Evolutionary conservation across 2,797 vertebrate species (phyloP), one percentile per base, ranked within the genome.

Genomic region (Champsocephalus gunnari): DNA sequence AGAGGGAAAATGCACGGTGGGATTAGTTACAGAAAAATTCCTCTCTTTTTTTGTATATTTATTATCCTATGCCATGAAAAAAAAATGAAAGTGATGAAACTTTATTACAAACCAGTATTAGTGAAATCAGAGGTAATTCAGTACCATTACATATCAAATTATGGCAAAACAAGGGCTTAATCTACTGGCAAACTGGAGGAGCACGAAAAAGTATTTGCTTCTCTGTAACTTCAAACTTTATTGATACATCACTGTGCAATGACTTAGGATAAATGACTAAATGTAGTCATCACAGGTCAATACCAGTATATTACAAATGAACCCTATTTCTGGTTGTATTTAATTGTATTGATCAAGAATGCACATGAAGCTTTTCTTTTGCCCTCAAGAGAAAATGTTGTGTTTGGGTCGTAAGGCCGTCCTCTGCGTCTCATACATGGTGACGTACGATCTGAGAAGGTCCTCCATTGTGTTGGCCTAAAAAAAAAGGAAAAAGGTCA

Each of bases 381-480:
- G 21, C 48, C 11, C 47, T 88, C 62, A 89, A 10, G 83, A 68
- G 32, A 92, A 84, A 34, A 58, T 66, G 28, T 78, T 21, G 17
- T 85, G 92, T 64, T 79, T 95, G 0, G 93, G 92, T 58, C 73
- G 91, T 13, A 85, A 45, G 2, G 79, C 17, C 10, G 79, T 85
- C 58, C 77, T 89, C 80, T 93, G 84, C 5, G 70, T 83, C 90
- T 96, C 90, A 51, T 98, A 94, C 90, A 96, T 95, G 66, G 63
- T 93, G 50, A 98, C 78, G 0, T 99, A 99, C 0, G 98, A 99
- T 9, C 92, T 95, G 66, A 99, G 75, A 50, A 99, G 93, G 87
- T 99, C 97, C 4, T 96, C 97, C 91, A 99, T 97, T 81, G 95
- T 96, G 88, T 95, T 91, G 65, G 96, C 97, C 98, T 99, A 83